Base-by-base conservation (phyloP, 1,140 invertebrate genomes). In the Lepidostoma basale region DNA sequence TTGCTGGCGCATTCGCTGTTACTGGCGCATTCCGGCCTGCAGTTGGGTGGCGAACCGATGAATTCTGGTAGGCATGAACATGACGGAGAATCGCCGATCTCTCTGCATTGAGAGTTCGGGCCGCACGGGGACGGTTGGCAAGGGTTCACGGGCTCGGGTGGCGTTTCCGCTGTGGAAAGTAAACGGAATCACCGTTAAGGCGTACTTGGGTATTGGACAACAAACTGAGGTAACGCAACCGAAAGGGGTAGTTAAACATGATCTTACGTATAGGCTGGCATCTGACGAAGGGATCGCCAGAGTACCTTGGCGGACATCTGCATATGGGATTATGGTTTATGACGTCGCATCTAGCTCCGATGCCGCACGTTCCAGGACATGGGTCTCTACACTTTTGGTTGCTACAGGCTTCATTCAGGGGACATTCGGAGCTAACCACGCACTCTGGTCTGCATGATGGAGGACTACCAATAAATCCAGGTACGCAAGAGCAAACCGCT, bases 111-210 rank as follows among this genome's bases (percentile, higher is more conserved):
- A 3, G 90, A 86, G 79, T 92, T 87, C 1, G 90, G 87, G 12
- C 88, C 90, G 78, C 90, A 92, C 18, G 88, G 88, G 47, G 88
- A 88, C 49, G 89, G 88, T 49, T 83, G 76, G 73, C 90, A 91
- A n/a, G 87, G 86, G 74, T 89, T 85, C 70, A 83, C 75, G 73
- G 83, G 74, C 22, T 77, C 76, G 42, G 74, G 77, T 44, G 78
- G 81, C 82, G 77, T 83, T 76, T 79, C 86, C 85, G 77, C 84
- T 86, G 69, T 83, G 62, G 64, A 71, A n/a, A 12, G 26, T 49
- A 1, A 40, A 40, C 78, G 77, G 78, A 56, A 79, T 81, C 78
- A 83, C 68, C n/a, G 69, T 73, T 5, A 69, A 67, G 74, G 87
- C n/a, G n/a, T n/a, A 81, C 76, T 79, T 78, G 79, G 49, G 79